phyloP scores from a whole-genome alignment of 1,140 invertebrate genomes.

The Charaxes varanes region DNA sequence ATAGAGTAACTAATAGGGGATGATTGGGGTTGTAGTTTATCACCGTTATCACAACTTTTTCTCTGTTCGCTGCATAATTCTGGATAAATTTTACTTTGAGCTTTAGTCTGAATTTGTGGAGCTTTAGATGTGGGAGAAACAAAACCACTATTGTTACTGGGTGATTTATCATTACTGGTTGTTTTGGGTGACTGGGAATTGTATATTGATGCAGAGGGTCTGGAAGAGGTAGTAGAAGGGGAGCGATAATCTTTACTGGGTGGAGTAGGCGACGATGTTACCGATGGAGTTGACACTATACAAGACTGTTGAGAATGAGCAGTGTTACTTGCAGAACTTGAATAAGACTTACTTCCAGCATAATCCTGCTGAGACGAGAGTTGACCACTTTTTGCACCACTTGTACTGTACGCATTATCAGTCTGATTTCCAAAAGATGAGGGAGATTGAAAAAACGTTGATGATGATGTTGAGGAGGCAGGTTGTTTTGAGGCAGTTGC shows the following conservation, averaged over 20 bases:
- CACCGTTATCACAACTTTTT: slow-evolving; percentile 69
- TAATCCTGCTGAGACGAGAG: slow-evolving; percentile 73
- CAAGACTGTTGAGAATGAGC: slow-evolving; percentile 79
- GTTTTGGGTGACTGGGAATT: slow-evolving; percentile 73
- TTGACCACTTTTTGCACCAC: slow-evolving; percentile 74
- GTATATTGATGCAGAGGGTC: slow-evolving; percentile 62
- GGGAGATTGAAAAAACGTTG: slow-evolving; percentile 79
- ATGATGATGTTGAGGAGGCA: slow-evolving; percentile 73
- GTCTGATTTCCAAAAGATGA: slow-evolving; percentile 73
- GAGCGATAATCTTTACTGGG: slow-evolving; percentile 78
- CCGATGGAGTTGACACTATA: slow-evolving; percentile 80
- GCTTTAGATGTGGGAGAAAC: slow-evolving; percentile 73
- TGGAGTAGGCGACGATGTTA: slow-evolving; percentile 66
- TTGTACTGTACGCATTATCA: slow-evolving; percentile 74
- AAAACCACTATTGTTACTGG: slow-evolving; percentile 64
- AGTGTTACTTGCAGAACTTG: slow-evolving; percentile 73
- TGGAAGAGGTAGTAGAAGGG: slow-evolving; percentile 54
- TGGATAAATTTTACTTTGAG: slow-evolving; percentile 81
- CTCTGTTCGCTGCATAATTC: slow-evolving; percentile 75
- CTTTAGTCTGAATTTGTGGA: slow-evolving; percentile 79
- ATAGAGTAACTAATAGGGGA: slow-evolving; percentile 85
- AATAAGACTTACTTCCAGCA: slow-evolving; percentile 76
- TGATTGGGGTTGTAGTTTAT: slow-evolving; percentile 78
- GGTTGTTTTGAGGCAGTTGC: slow-evolving; percentile 73
- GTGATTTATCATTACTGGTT: slow-evolving; percentile 56